phyloP scores from a whole-genome alignment of 2,113 vertebrate species.

The Xiphias gladius region DNA sequence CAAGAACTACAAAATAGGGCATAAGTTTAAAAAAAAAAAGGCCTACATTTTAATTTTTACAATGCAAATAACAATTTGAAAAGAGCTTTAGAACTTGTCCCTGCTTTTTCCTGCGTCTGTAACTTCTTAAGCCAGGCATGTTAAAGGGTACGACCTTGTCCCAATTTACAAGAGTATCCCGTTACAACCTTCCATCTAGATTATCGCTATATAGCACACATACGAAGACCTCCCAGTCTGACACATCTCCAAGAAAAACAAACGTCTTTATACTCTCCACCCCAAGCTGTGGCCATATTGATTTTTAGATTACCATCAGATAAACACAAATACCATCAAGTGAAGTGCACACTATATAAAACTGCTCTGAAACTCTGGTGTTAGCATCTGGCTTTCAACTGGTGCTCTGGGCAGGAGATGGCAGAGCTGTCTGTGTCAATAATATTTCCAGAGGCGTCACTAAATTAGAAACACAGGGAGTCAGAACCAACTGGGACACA shows the following conservation, averaged over 20 bases:
- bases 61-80: conserved; percentile 47
- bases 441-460: conserved; percentile 56
- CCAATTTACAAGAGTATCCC: conserved; percentile 75
- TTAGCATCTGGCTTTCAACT: conserved; percentile 65
- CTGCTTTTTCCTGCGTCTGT: conserved; percentile 58
- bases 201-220: conserved; percentile 43
- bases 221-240: conserved; percentile 65
- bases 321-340: conserved; percentile 60
- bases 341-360: conserved; percentile 13
- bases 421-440: conserved; percentile 45
- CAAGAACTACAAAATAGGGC: not conserved
- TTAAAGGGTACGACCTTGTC: conserved; percentile 72
- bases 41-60: not conserved
- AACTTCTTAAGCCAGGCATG: conserved; percentile 76
- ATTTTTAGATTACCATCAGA: conserved; percentile 67
- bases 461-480: conserved; percentile 36
- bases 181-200: conserved; percentile 67
- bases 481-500: conserved; percentile 2
- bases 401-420: conserved; percentile 29
- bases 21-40: not conserved
- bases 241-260: conserved; percentile 71
- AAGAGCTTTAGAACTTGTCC: conserved; percentile 32
- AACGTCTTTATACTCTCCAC: conserved; percentile 43
- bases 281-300: conserved; percentile 39
- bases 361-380: not conserved